These are phyloP conservation scores for Enteromius thamalakanensis DNA, from an alignment of 2,797 vertebrate species.

Conservation along the genomic window DNA sequence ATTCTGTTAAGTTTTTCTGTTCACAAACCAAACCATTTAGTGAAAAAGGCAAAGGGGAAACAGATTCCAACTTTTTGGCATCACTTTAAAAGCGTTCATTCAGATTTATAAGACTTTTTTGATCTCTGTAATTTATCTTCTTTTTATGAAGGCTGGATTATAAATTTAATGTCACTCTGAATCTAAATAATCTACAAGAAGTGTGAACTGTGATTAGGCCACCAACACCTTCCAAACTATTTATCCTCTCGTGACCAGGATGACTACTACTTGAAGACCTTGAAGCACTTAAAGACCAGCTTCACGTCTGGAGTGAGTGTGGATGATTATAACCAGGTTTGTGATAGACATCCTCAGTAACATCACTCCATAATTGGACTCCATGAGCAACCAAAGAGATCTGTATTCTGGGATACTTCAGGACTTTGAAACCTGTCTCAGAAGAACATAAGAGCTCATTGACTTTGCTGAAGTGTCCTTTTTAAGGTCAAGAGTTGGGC, in stretches of 20 bases:
- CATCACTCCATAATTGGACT: slow-evolving; percentile 28
- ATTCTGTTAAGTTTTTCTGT: not conserved
- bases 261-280: not conserved
- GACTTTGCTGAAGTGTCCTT: slow-evolving; percentile 14
- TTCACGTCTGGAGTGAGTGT: slow-evolving; percentile 35
- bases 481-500: slow-evolving; percentile 23
- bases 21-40: not conserved
- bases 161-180: not conserved
- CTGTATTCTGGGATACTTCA: slow-evolving; percentile 15
- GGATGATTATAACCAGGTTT: slow-evolving; percentile 2
- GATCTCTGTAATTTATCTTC: not conserved
- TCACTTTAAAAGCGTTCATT: not conserved
- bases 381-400: not conserved
- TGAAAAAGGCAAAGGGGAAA: not conserved
- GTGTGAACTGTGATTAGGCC: not conserved
- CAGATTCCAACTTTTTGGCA: not conserved
- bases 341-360: slow-evolving; percentile 10
- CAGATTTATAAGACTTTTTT: not conserved
- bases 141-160: not conserved
- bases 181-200: not conserved
- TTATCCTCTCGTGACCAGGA: slow-evolving; percentile 8
- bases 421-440: not conserved
- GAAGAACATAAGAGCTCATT: not conserved
- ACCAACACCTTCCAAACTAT: slow-evolving; percentile 15
- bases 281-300: not conserved